Percentiles rank a stretch among this genome's conserved stretches.
These are phyloP conservation scores for Napeogenes sylphis DNA, from an alignment of 2,888 invertebrate genomes.

Conservation along the genomic window DNA sequence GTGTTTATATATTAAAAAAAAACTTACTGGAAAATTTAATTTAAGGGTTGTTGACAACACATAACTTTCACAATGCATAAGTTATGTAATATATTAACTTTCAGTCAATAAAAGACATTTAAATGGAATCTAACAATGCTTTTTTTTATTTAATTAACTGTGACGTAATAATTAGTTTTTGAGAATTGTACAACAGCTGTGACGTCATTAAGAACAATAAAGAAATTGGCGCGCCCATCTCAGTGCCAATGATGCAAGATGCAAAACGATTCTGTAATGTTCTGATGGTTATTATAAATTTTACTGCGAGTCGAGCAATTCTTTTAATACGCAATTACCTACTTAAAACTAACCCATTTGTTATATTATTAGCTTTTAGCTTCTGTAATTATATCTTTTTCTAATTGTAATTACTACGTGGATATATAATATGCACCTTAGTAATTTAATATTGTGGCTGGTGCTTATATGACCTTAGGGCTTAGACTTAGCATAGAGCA, in stretches of 20 bases:
- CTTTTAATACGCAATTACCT: too few relatives aligned
- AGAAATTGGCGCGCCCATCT: constrained; percentile 26
- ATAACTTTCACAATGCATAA: too few relatives aligned
- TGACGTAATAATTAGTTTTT: constrained; percentile 9
- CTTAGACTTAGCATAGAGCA: constrained; percentile 1
- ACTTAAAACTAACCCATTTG: too few relatives aligned
- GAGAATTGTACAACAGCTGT: constrained; percentile 7
- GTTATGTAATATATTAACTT: too few relatives aligned
- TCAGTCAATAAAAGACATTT: too few relatives aligned
- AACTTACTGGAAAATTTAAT: too few relatives aligned
- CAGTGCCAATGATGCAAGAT: constrained; percentile 29
- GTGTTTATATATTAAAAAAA: too few relatives aligned
- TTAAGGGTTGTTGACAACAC: too few relatives aligned
- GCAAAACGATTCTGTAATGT: constrained; percentile 25
- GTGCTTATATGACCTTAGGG: constrained; percentile 2
- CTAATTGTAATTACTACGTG: constrained; percentile 1
- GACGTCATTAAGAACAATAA: constrained; percentile 29
- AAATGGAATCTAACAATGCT: too few relatives aligned
- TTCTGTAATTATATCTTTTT: not conserved
- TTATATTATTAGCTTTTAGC: too few relatives aligned
- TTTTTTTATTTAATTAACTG: not conserved
- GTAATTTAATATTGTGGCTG: constrained; percentile 1
- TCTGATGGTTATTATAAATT: constrained; percentile 19
- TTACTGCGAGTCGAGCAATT: too few relatives aligned
- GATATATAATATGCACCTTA: not conserved